Conservation (phyloP, 2,797 vertebrate genomes). For the Calcarius lapponicus region DNA sequence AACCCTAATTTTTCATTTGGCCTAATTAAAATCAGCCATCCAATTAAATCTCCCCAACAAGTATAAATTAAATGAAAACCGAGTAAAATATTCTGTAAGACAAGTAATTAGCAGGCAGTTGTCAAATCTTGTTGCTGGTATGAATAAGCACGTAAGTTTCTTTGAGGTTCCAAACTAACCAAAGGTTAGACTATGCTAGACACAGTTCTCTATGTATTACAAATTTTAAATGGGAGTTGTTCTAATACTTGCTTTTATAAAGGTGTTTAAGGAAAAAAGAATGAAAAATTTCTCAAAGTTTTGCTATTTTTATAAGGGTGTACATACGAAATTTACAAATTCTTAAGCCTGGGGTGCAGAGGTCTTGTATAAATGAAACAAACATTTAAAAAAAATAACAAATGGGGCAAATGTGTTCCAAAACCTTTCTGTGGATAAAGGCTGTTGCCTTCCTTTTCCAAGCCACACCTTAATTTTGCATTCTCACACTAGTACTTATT, state of each 20-base stretch:
- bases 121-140: neutral
- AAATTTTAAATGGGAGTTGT: neutral
- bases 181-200: neutral
- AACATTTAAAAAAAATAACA: neutral
- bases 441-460: neutral
- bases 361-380: neutral
- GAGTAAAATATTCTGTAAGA: neutral
- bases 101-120: neutral
- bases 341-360: neutral
- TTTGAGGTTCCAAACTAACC: neutral
- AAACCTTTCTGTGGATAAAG: neutral
- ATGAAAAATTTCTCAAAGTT: neutral
- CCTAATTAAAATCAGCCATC: neutral
- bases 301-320: neutral
- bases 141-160: neutral
- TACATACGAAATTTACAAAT: neutral
- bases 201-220: fast-evolving
- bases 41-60: neutral
- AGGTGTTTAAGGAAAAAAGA: neutral
- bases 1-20: neutral
- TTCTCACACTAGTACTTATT: neutral
- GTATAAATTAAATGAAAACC: neutral
- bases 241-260: neutral
- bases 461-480: neutral
- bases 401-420: neutral